phyloP scores from a whole-genome alignment of 2,113 vertebrate species.

The Saccopteryx bilineata region DNA sequence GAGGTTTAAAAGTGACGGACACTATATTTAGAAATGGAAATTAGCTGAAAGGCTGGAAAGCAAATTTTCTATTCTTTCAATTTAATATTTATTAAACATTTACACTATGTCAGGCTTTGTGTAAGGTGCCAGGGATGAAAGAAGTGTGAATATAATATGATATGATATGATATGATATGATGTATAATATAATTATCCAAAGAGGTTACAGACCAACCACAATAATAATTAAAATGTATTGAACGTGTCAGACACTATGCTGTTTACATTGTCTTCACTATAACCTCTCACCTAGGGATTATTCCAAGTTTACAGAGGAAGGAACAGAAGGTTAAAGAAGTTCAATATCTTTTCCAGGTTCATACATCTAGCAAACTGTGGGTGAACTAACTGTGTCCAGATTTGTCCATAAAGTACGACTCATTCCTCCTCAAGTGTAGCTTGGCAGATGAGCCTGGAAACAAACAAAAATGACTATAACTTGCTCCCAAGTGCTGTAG shows the following conservation, averaged over 20 bases:
- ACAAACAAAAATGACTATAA: not conserved
- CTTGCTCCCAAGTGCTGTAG: not conserved
- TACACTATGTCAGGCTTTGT: not conserved
- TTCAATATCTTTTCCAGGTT: not conserved
- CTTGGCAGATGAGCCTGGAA: not conserved
- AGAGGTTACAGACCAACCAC: not conserved
- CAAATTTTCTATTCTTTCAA: not conserved
- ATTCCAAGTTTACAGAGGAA: not conserved
- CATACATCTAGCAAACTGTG: not conserved
- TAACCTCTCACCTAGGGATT: not conserved
- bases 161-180: not conserved
- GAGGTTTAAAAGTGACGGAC: not conserved
- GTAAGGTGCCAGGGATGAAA: not conserved
- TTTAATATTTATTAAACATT: conserved; percentile 43
- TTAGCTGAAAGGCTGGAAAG: not conserved
- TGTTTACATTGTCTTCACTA: not conserved
- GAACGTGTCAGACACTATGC: not conserved
- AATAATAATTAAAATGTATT: not conserved
- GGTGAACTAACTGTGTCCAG: not conserved
- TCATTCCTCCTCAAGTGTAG: not conserved
- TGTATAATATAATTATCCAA: not conserved
- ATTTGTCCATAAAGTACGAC: not conserved
- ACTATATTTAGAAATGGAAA: conserved; percentile 51
- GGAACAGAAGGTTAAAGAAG: conserved; percentile 1
- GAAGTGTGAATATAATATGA: not conserved